Evolutionary conservation across 2,797 vertebrate species (phyloP), one percentile per base, ranked within the genome.

Genomic region (Rachycentron canadum): DNA sequence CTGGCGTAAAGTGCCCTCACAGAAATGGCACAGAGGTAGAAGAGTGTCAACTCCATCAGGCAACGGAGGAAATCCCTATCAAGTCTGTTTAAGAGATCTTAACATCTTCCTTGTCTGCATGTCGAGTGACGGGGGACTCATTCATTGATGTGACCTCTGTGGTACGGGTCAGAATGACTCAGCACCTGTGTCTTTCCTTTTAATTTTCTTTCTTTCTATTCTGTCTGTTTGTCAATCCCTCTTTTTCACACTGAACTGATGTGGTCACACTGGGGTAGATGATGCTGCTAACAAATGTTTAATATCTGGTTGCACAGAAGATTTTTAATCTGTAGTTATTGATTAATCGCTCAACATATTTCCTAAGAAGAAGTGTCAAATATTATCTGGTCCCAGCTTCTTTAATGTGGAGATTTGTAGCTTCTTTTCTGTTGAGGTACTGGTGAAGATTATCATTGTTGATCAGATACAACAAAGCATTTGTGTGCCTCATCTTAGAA

Each of bases 11-110:
- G 86, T 85, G 85, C 32, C 84, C 84, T 84, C 61, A 38, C 81
- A 77, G 85, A 89, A 85, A 88, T 86, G 87, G 79, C 78, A 87
- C 74, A 23, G 78, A 78, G 84, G 80, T 83, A 70, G 81, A 83
- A 59, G 85, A 74, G 76, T 88, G 88, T 92, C 92, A 92, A 70
- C 84, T 88, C 84, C 86, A 88, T 90, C 83, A 89, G 84, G 76
- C 87, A 21, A 69, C 4, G 21, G 58, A 89, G 83, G 83, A 92
- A 91, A 88, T 86, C 79, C 83, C 84, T 86, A 78, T 93, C 92
- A 87, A 66, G 82, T 84, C 84, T 0, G 59, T 79, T 93, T 86
- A 92, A 73, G 83, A 71, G 73, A 73, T 56, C 40, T 65, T 64
- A 38, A 30, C 73, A 30, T 89, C 70, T 69, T 73, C 43, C 19